Evolutionary conservation across 2,888 invertebrate species (phyloP).

Genomic region (Microctonus aethiopoides): DNA sequence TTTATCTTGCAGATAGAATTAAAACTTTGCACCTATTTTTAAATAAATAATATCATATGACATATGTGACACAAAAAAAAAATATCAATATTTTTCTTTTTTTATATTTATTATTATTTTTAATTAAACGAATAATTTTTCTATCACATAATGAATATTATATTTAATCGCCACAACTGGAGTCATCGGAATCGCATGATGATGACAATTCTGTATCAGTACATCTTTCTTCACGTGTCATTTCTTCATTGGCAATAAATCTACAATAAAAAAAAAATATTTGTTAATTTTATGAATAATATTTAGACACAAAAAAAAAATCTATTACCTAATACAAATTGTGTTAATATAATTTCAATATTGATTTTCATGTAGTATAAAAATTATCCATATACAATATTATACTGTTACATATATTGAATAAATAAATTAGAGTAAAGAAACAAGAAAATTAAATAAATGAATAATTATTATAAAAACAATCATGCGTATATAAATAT

Average conservation of each 20-base stretch:
- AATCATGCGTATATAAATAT: neutral
- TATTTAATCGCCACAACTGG: constrained; percentile 20
- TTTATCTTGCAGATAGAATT: too few relatives aligned
- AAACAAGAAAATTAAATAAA: neutral
- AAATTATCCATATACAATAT: too few relatives aligned
- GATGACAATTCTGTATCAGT: constrained; percentile 54
- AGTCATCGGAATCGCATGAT: constrained; percentile 51
- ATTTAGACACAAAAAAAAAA: too few relatives aligned
- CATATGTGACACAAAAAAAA: too few relatives aligned
- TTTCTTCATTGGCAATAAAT: constrained; percentile 50
- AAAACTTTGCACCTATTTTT: too few relatives aligned
- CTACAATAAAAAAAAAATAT: constrained; percentile 48
- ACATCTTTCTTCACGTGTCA: constrained; percentile 49
- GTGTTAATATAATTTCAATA: too few relatives aligned
- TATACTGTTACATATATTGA: neutral
- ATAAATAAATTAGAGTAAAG: neutral
- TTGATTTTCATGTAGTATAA: too few relatives aligned
- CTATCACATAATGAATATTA: neutral
- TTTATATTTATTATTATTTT: neutral
- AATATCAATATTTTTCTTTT: neutral
- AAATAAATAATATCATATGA: too few relatives aligned
- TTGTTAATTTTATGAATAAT: too few relatives aligned
- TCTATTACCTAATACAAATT: too few relatives aligned
- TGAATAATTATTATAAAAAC: neutral
- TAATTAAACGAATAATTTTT: constrained; percentile 8